phyloP scores from a whole-genome alignment of 2,888 invertebrate genomes.

The Macaria liturata region DNA sequence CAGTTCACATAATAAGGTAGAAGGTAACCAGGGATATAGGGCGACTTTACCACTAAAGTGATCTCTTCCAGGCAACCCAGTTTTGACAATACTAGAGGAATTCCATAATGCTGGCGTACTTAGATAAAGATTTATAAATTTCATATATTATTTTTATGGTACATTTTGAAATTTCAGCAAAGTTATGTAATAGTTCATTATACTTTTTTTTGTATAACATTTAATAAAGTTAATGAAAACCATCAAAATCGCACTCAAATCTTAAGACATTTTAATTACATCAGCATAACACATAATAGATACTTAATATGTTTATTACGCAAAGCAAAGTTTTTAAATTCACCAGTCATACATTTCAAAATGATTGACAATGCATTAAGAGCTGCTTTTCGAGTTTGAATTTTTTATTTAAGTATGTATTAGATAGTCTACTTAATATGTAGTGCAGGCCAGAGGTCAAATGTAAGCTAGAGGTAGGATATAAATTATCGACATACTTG shows the following conservation, averaged over 20 bases:
- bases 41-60: too few species aligned
- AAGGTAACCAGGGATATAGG: too few species aligned
- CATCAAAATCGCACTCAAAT: conserved; percentile 1
- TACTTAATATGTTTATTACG: conserved; percentile 35
- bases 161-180: too few species aligned
- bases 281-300: conserved; percentile 22
- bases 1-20: too few species aligned
- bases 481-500: conserved; percentile 13
- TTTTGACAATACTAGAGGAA: too few species aligned
- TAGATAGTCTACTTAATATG: conserved; percentile 29
- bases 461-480: conserved; percentile 22
- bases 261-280: conserved; percentile 13
- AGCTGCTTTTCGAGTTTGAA: conserved; percentile 42
- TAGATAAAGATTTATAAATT: too few species aligned
- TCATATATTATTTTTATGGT: too few species aligned
- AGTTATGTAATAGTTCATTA: too few species aligned
- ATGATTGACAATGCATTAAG: conserved; percentile 65
- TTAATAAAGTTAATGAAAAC: conserved; percentile 22
- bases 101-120: too few species aligned
- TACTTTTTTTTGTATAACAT: too few species aligned
- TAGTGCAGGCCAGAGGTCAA: conserved; percentile 34
- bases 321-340: conserved; percentile 40
- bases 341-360: conserved; percentile 45
- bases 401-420: conserved; percentile 23
- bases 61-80: too few species aligned